Percentiles rank a stretch among this genome's conserved stretches.
Evolutionary conservation across 2,113 vertebrate species (phyloP).

Genomic region (human): GRCh38 chr16:56526501-56527000

Average conservation of each 20-base stretch:
- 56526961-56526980: not conserved
- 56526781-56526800: not conserved
- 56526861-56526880: not conserved
- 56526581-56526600: not conserved
- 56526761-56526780: too few species aligned
- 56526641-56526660: not conserved
- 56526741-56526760: not conserved
- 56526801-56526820: not conserved
- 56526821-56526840: not conserved
- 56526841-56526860: not conserved
- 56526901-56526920: not conserved
- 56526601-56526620: not conserved
- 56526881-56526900: too few species aligned
- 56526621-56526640: not conserved
- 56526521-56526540: not conserved
- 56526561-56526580: not conserved
- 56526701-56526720: not conserved
- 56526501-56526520: too few species aligned
- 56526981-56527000: not conserved
- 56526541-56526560: not conserved
- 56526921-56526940: not conserved
- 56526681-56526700: not conserved
- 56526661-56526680: not conserved
- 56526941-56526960: not conserved
- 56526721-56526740: rapidly evolving